A percentile compares a stretch with the other conserved stretches of the same genome.
Evolutionary conservation across 2,888 invertebrate species (phyloP).

Genomic region (Caenorhabditis angaria): DNA sequence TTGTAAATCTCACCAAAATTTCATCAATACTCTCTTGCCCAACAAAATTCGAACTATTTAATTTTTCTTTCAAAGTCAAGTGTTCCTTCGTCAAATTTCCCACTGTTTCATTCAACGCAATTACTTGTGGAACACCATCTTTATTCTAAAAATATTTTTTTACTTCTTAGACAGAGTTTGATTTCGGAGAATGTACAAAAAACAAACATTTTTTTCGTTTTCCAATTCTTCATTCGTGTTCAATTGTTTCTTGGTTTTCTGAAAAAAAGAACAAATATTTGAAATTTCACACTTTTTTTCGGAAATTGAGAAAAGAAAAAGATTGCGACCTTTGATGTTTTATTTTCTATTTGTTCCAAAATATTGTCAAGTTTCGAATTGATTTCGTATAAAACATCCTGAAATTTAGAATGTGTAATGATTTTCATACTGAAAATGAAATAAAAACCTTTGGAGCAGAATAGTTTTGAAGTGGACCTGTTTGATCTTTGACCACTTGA

Average conservation of each 20-base stretch:
- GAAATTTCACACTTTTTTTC: neutral
- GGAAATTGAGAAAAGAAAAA: conserved; percentile 12
- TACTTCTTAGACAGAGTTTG: neutral
- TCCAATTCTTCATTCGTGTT: neutral
- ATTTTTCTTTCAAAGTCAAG: conserved; percentile 9
- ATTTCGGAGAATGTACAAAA: neutral
- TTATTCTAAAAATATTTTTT: neutral
- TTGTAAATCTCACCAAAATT: conserved; percentile 28
- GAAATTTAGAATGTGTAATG: conserved; percentile 7
- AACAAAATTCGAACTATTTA: neutral
- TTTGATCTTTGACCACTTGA: neutral
- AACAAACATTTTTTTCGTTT: neutral
- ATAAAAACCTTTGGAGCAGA: too few species aligned
- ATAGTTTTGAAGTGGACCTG: too few species aligned
- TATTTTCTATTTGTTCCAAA: conserved; percentile 24
- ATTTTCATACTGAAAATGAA: too few species aligned
- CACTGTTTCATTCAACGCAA: neutral
- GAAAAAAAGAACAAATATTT: conserved; percentile 21
- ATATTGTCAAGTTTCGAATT: conserved; percentile 33
- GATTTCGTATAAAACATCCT: conserved; percentile 33
- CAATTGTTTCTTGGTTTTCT: conserved; percentile 17
- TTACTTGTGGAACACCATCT: neutral
- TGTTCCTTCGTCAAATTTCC: conserved; percentile 20
- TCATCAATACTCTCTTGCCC: conserved; percentile 34
- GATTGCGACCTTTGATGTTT: conserved; percentile 24